phyloP scores from a whole-genome alignment of 1,140 invertebrate species.

The Drosophila bifasciata region DNA sequence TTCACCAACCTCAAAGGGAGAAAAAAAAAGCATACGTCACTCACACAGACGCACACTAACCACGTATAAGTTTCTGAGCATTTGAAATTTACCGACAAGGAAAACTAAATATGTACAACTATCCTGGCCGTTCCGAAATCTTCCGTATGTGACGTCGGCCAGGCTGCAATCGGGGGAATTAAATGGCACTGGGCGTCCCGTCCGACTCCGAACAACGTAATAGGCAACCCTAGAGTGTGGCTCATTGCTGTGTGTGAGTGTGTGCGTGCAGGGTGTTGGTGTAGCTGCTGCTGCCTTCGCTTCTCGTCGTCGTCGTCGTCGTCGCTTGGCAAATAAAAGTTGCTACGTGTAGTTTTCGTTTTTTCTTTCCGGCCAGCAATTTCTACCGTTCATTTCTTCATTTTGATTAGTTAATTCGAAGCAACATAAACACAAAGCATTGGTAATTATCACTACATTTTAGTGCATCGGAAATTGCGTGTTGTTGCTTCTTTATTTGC shows the following conservation, averaged over 20 bases:
- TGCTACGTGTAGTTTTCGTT: conserved; percentile 77
- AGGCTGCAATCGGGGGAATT: not conserved
- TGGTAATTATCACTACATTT: not conserved
- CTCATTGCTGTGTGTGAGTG: conserved; percentile 39
- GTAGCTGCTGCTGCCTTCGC: conserved; percentile 30
- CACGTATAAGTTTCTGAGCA: conserved; percentile 52
- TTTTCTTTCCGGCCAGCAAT: conserved; percentile 35
- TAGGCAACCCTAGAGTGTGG: conserved; percentile 53
- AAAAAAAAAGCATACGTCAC: conserved; percentile 80
- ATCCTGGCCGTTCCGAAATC: not conserved
- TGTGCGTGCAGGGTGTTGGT: conserved; percentile 58
- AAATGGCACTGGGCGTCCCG: not conserved
- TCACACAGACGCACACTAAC: conserved; percentile 54
- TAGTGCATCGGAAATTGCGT: not conserved
- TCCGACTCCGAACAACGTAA: not conserved
- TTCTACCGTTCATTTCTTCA: not conserved
- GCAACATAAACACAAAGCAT: not conserved
- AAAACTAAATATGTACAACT: conserved; percentile 1
- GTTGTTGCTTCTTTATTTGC: conserved; percentile 14
- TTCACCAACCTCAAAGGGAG: conserved; percentile 47
- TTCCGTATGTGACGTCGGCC: not conserved
- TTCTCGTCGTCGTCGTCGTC: conserved; percentile 22
- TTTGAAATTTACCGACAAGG: not conserved
- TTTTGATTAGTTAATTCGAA: not conserved
- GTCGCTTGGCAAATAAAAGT: conserved; percentile 63